Percentiles rank a stretch among this genome's conserved stretches.
phyloP scores from a whole-genome alignment of 1,140 invertebrate genomes.

The Kradibia gibbosae region DNA sequence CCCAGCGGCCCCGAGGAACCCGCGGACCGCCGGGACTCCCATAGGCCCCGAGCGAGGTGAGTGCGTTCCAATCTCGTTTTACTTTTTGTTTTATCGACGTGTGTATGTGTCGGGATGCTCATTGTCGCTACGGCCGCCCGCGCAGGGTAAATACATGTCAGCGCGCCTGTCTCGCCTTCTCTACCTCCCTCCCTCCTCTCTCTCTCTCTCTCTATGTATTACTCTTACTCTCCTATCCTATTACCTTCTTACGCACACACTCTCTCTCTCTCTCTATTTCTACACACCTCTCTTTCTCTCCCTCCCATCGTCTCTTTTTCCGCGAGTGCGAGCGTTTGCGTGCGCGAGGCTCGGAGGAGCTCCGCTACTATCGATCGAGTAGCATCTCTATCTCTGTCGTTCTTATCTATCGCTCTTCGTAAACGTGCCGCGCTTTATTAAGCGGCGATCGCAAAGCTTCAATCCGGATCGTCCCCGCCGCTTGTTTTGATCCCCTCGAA shows the following conservation, averaged over 20 bases:
- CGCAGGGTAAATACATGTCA: not conserved
- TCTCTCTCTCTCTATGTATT: no score
- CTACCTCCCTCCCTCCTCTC: no score
- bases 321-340: not conserved
- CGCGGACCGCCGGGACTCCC: not conserved
- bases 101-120: not conserved
- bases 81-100: slow-evolving; percentile 12
- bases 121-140: not conserved
- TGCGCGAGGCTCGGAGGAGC: not conserved
- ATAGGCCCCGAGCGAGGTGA: slow-evolving; percentile 8
- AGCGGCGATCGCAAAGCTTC: not conserved
- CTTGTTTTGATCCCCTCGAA: not conserved
- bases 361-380: slow-evolving; percentile 34
- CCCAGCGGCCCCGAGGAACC: not conserved
- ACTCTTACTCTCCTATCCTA: no score
- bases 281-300: no score
- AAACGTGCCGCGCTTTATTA: slow-evolving; percentile 6
- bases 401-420: slow-evolving; percentile 4
- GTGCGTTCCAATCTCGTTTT: slow-evolving; percentile 24
- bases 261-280: not conserved
- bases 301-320: not conserved
- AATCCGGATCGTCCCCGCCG: not conserved
- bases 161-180: not conserved
- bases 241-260: not conserved
- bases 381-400: slow-evolving; percentile 16